Conservation (phyloP, 2,888 invertebrate genomes). For the Drosophila dives region DNA sequence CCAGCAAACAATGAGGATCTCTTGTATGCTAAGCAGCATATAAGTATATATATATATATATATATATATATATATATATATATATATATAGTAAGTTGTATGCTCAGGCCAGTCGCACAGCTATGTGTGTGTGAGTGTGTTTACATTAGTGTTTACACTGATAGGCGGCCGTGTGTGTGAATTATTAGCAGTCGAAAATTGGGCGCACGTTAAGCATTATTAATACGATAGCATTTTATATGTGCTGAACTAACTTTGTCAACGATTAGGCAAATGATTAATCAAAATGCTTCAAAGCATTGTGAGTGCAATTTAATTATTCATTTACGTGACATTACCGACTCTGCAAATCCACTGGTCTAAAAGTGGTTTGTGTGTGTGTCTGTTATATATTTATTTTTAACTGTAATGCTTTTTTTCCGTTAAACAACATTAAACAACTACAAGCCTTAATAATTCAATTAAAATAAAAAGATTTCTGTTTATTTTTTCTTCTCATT, state of each 20-base stretch:
- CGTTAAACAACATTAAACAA: not conserved
- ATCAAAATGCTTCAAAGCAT: constrained; percentile 30
- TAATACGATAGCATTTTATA: constrained; percentile 10
- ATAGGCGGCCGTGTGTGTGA: constrained; percentile 49
- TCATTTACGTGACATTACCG: constrained; percentile 10
- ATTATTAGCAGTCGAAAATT: constrained; percentile 42
- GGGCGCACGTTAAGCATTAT: constrained; percentile 3
- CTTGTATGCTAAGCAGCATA: constrained; percentile 28
- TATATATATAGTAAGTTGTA: constrained; percentile 7
- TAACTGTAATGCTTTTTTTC: not conserved
- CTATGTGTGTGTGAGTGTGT: constrained; percentile 18
- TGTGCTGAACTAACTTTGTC: constrained; percentile 16
- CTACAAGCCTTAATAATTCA: not conserved
- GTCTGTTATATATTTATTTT: not conserved
- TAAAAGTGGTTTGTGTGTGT: not conserved
- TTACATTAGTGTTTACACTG: constrained; percentile 22
- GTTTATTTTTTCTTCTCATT: not conserved
- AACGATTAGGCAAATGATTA: constrained; percentile 20
- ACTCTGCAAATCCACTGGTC: constrained; percentile 1
- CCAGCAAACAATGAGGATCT: constrained; percentile 7
- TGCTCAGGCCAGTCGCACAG: constrained; percentile 10
- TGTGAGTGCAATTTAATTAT: constrained; percentile 41
- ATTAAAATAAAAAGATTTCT: not conserved
- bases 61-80: not conserved
- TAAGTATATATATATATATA: not conserved